Conservation (phyloP, 2,888 invertebrate species). For the Panorpa germanica region DNA sequence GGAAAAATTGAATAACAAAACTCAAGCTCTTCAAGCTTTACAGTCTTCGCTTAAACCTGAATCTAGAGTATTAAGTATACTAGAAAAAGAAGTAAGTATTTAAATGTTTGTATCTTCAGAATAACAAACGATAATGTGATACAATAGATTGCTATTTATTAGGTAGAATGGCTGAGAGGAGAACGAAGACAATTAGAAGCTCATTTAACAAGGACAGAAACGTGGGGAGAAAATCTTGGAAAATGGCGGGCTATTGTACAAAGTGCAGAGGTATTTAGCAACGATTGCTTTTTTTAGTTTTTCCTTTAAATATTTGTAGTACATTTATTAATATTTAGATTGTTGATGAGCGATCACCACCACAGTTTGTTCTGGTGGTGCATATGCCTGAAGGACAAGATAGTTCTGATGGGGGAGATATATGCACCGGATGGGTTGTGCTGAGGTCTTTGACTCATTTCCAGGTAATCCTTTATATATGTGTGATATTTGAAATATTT, state of each 20-base stretch:
- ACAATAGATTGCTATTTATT: too few species aligned
- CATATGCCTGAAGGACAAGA: slow-evolving; percentile 38
- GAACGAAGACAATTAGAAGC: slow-evolving; percentile 68
- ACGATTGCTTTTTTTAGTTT: slow-evolving; percentile 11
- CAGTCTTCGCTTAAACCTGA: slow-evolving; percentile 68
- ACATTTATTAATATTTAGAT: slow-evolving; percentile 7
- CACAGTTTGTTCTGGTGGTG: slow-evolving; percentile 58
- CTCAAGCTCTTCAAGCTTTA: slow-evolving; percentile 61
- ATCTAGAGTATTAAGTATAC: slow-evolving; percentile 55
- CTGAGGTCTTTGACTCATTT: slow-evolving; percentile 40
- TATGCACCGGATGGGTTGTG: slow-evolving; percentile 49
- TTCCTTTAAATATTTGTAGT: slow-evolving; percentile 2
- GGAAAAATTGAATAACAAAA: slow-evolving; percentile 69
- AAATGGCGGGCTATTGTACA: slow-evolving; percentile 74
- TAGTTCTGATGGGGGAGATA: slow-evolving; percentile 25
- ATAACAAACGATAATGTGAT: too few species aligned
- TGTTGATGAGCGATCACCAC: slow-evolving; percentile 30
- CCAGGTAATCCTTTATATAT: slow-evolving; percentile 35
- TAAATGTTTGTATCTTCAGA: too few species aligned
- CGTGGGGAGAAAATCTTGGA: slow-evolving; percentile 80
- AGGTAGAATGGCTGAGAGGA: slow-evolving; percentile 61
- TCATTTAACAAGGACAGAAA: slow-evolving; percentile 68
- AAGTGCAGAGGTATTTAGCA: slow-evolving; percentile 66
- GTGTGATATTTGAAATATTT: slow-evolving; percentile 1
- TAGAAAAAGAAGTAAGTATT: slow-evolving; percentile 74